These are phyloP conservation scores for Neuroscelio doddi DNA, from an alignment of 2,888 invertebrate genomes.

Conservation along the genomic window DNA sequence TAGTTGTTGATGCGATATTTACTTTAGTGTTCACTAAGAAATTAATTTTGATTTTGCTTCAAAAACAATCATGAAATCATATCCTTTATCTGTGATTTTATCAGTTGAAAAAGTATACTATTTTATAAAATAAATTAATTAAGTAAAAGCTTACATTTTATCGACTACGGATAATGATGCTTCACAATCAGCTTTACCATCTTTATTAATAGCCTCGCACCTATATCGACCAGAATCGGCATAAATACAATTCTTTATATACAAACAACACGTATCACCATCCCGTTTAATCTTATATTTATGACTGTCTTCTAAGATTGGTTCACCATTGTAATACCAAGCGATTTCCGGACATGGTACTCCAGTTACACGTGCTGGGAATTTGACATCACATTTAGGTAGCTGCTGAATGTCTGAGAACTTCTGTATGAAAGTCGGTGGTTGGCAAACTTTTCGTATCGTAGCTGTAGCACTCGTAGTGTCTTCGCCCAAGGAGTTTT, in stretches of 20 bases:
- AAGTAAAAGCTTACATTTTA: conserved; percentile 86
- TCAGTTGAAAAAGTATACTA: too few species aligned
- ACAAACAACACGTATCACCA: conserved; percentile 85
- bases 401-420: conserved; percentile 82
- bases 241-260: conserved; percentile 79
- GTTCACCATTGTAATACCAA: conserved; percentile 90
- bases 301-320: conserved; percentile 77
- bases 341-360: conserved; percentile 87
- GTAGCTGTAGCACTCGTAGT: conserved; percentile 79
- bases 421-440: conserved; percentile 85
- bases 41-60: too few species aligned
- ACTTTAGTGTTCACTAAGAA: too few species aligned
- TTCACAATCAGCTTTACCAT: conserved; percentile 84
- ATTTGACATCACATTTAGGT: conserved; percentile 86
- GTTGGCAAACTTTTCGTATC: conserved; percentile 86
- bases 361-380: conserved; percentile 86
- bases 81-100: too few species aligned
- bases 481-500: conserved; percentile 85
- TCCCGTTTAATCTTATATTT: conserved; percentile 86
- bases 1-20: too few species aligned
- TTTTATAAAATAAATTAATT: conserved; percentile 27
- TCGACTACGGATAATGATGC: conserved; percentile 85
- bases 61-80: too few species aligned
- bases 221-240: conserved; percentile 84
- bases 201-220: conserved; percentile 85